These are phyloP conservation scores for Lasioglossum zephyrum DNA, from an alignment of 2,888 invertebrate genomes.

Conservation along the genomic window DNA sequence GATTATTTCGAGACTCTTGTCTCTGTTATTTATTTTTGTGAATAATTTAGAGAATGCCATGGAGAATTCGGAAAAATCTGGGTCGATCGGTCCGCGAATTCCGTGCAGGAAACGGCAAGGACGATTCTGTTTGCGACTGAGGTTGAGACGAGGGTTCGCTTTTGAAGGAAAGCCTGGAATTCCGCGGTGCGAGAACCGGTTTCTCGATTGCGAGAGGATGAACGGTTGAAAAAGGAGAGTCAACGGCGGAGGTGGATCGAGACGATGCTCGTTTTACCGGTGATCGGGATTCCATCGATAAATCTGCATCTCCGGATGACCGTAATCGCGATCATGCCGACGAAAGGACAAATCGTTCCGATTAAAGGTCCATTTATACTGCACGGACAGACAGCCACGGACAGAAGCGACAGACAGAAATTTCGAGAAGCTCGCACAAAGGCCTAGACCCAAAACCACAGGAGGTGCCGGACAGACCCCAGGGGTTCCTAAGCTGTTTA, in stretches of 20 bases:
- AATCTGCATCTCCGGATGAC: slow-evolving; percentile 53
- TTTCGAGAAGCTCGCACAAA: too few species aligned
- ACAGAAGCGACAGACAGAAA: too few species aligned
- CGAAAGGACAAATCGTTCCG: slow-evolving; percentile 61
- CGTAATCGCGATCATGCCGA: slow-evolving; percentile 57
- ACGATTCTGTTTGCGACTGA: slow-evolving; percentile 3
- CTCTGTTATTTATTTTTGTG: background rate
- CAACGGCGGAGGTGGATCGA: slow-evolving; percentile 47
- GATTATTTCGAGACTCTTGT: background rate
- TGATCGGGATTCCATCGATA: slow-evolving; percentile 58
- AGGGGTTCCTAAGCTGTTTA: too few species aligned
- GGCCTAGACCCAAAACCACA: too few species aligned
- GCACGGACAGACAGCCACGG: too few species aligned
- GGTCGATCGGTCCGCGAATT: slow-evolving; percentile 16
- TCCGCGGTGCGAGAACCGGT: slow-evolving; percentile 76
- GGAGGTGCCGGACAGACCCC: too few species aligned
- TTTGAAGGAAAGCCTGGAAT: slow-evolving; percentile 77
- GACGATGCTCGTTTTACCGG: slow-evolving; percentile 50
- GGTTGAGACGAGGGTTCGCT: slow-evolving; percentile 68
- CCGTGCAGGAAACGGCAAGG: slow-evolving; percentile 17
- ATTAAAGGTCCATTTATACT: too few species aligned
- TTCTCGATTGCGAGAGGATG: slow-evolving; percentile 57
- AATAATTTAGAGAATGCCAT: background rate
- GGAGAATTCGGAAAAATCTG: background rate
- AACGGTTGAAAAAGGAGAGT: slow-evolving; percentile 58